Evolutionary conservation across 2,797 vertebrate species (phyloP), one percentile per base, ranked within the genome.

Genomic region (Notolabrus celidotus): DNA sequence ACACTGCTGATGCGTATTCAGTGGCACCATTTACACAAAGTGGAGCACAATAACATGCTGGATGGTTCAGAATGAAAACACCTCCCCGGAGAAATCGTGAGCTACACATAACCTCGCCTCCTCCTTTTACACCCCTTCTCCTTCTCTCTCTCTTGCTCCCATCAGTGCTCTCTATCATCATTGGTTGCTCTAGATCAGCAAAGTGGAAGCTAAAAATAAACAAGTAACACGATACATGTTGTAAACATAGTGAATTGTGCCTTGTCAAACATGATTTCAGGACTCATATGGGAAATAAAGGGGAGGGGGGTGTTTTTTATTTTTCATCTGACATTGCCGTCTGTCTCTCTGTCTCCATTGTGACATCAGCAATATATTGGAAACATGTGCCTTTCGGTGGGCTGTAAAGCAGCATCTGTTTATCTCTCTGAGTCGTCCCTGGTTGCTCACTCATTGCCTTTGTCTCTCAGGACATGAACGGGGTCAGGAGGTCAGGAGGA

Each of bases 401-500:
- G 12, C 60, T 22, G 42, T 66, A 22, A 54, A 69, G 23, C 9
- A 75, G 20, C 54, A 74, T 69, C 62, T 71, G 66, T 71, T 69
- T 62, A 74, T 67, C 67, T 70, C 8, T 55, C 33, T 10, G 10
- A 25, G 46, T 69, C 49, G 8, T 67, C 58, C 54, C 66, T 43
- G 20, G 49, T 54, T 63, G 50, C 33, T 41, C 23, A 65, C 71
- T 72, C 43, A 41, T 25, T 66, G 65, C 16, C 7, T 54, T 58
- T 39, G 12, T 16, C n/a, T 52, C 43, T 64, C 42, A 65, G 67
- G 55, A 59, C 54, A 78, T 58, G 12, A 77, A 74, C 3, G 25
- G 79, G 71, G 71, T 83, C 67, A 80, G 11, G 25, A 55, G 74
- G 79, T 87, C 71, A 79, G 39, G 39, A 49, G 39, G 29, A 33